Conservation (phyloP, 2,797 vertebrate genomes). For the Perdix hodgsoniae region DNA sequence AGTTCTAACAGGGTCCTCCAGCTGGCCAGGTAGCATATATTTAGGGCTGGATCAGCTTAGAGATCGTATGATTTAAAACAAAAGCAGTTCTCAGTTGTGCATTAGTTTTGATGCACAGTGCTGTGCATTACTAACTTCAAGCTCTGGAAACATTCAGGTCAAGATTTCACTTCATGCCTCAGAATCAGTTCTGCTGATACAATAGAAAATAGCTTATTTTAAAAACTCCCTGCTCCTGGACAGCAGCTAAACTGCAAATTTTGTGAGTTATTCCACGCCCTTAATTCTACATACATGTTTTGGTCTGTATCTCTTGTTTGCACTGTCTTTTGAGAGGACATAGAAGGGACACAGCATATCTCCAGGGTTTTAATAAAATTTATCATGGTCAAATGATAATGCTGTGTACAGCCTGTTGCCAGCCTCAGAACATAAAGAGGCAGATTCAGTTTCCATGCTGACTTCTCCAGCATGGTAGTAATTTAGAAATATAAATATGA, state of each 20-base stretch:
- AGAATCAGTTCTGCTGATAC: not conserved
- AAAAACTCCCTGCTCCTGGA: not conserved
- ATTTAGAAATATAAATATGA: not conserved
- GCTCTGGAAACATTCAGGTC: not conserved
- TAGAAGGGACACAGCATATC: not conserved
- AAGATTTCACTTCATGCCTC: not conserved
- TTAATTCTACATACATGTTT: not conserved
- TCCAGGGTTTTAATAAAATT: not conserved
- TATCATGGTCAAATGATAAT: not conserved
- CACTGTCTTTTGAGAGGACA: not conserved
- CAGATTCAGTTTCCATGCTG: not conserved
- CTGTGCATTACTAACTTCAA: not conserved
- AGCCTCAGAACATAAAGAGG: not conserved
- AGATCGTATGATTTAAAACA: not conserved
- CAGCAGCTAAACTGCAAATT: not conserved
- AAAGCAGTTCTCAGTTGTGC: not conserved
- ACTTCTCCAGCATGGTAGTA: not conserved
- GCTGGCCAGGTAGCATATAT: fast-evolving
- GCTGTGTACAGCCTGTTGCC: not conserved
- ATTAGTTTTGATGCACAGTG: not conserved
- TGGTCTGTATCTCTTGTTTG: not conserved
- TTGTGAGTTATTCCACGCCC: not conserved
- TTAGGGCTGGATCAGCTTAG: not conserved
- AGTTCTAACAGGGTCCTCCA: not conserved
- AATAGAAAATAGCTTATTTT: not conserved